Evolutionary conservation across 2,113 vertebrate species (phyloP).

Genomic region (Leptobrachium leishanense): DNA sequence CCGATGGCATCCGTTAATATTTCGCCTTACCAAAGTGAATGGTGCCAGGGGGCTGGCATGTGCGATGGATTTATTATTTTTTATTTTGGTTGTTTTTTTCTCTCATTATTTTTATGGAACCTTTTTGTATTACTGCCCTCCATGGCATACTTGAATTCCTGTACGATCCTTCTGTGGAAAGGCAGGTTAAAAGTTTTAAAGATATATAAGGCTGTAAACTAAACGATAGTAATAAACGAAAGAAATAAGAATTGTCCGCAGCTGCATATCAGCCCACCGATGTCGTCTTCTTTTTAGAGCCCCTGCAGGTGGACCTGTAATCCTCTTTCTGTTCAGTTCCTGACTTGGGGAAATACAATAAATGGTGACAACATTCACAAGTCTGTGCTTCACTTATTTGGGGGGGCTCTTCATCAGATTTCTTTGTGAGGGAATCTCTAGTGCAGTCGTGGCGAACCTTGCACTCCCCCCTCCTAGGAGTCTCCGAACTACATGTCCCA

Average conservation of each 20-base stretch:
- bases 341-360: slow-evolving; percentile 90
- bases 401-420: neutral
- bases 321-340: slow-evolving; percentile 73
- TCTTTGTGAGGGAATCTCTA: no score
- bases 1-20: slow-evolving; percentile 66
- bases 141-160: slow-evolving; percentile 70
- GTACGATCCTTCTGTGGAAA: slow-evolving; percentile 72
- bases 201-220: slow-evolving; percentile 53
- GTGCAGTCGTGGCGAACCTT: no score
- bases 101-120: slow-evolving; percentile 42
- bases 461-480: no score
- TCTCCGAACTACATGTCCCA: no score
- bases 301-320: slow-evolving; percentile 55
- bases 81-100: neutral
- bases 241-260: neutral
- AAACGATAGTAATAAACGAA: slow-evolving; percentile 50
- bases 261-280: slow-evolving; percentile 36
- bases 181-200: slow-evolving; percentile 68
- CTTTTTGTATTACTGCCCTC: slow-evolving; percentile 72
- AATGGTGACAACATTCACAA: slow-evolving; percentile 83
- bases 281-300: slow-evolving; percentile 51
- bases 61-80: slow-evolving; percentile 10
- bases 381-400: slow-evolving; percentile 3
- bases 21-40: slow-evolving; percentile 77
- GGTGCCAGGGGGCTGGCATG: slow-evolving; percentile 62